Evolutionary conservation across 1,140 invertebrate genomes (phyloP), one percentile per base, ranked within the genome.

Genomic region (Lasioglossum baleicum): DNA sequence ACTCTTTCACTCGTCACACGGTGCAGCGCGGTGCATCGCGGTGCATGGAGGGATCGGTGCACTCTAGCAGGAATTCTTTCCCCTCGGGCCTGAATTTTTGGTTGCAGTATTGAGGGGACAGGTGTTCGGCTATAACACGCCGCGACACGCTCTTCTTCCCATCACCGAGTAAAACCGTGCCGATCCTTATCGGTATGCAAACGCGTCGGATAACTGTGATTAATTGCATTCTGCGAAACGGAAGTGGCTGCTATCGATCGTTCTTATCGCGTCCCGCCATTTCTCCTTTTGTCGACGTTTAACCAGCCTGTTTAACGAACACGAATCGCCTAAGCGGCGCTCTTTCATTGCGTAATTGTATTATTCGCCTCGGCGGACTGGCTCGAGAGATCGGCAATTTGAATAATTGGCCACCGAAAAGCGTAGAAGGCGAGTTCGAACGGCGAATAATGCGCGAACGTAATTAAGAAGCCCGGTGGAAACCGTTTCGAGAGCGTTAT

Each of bases 401-500:
- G 56, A 73, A 65, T 66, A 79, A 73, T 73, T 58, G 15, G 31
- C 35, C 7, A 22, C 22, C 6, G 42, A n/a, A 66, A 79, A 74
- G 48, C 56, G 42, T 60, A 40, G 58, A 48, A 22, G 20, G 4
- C 17, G 48, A 44, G 35, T 5, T 5, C 64, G 48, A 31, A 40
- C 77, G 77, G 10, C 44, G 69, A 78, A 74, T 66, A 83, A 65
- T 69, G 67, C 53, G 71, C 74, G 35, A 83, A 86, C 69, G 64
- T 58, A 68, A 82, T 87, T 87, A 87, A 66, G 60, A 56, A 40
- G 20, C 44, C 60, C 11, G 13, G n/a, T 58, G 44, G 84, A 70
- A 40, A 15, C 44, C 26, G 64, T 81, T 64, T 68, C 83, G 80
- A 56, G 75, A 53, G 75, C 69, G 72, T 87, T 81, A 82, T 88